phyloP scores from a whole-genome alignment of 2,888 invertebrate species.

The Mactromeris polynyma region DNA sequence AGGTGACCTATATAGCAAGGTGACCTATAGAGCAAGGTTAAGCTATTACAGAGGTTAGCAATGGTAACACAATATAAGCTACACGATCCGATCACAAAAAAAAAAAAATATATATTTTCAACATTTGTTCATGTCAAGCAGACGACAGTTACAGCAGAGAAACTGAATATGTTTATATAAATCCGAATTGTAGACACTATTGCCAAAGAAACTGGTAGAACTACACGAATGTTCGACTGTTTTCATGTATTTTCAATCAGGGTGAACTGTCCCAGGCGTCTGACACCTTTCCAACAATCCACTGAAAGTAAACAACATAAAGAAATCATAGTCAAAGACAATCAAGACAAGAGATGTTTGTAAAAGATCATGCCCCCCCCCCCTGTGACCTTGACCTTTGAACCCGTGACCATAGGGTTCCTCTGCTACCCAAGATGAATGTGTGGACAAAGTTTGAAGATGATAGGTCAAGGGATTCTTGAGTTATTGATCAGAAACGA shows the following conservation, averaged over 20 bases:
- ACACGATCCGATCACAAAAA: not conserved
- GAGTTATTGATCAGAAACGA: no score
- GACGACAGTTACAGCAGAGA: not conserved
- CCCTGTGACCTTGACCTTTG: no score
- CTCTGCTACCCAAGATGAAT: no score
- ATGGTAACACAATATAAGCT: not conserved
- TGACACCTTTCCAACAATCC: conserved; percentile 34
- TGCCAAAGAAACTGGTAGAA: not conserved
- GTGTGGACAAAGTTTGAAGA: no score
- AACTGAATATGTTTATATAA: not conserved
- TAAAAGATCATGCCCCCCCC: no score
- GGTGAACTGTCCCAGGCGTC: conserved; percentile 30
- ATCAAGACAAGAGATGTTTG: no score
- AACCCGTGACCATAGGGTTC: no score
- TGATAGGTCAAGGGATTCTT: no score
- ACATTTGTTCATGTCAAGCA: not conserved
- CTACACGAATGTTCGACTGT: not conserved
- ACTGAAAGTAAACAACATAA: no score
- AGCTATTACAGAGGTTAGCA: not conserved
- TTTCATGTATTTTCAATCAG: not conserved
- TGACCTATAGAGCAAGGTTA: not conserved
- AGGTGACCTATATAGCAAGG: no score
- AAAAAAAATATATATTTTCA: not conserved
- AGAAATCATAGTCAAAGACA: no score
- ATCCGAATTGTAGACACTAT: not conserved